Base-by-base conservation (phyloP, 2,888 invertebrate genomes). In the Strigamia maritima region DNA sequence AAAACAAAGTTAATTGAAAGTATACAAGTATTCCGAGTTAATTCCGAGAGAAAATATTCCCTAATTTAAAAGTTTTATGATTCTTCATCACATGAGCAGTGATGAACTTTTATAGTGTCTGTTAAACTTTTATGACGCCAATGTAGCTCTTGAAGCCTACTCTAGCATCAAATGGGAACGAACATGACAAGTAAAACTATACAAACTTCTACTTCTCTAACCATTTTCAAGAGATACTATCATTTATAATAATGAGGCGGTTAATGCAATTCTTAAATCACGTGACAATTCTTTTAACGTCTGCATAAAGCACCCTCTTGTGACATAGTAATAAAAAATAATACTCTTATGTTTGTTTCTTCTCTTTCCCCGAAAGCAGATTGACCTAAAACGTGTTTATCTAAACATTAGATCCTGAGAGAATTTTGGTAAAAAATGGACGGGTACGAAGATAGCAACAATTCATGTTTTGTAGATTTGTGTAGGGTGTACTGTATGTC, bases 121-220 rank as follows among this genome's bases (percentile, higher is more conserved):
- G 60, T 60, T 60, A 60, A 60, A 60, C 60, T 60, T 60, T 60
- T 60, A 60, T 60, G 60, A 60, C 60, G 60, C 60, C 60, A 60
- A 60, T 60, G 60, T 60, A 60, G 60, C 60, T 60, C 22, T 60
- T 60, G 60, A 19, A 49, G 49, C 49, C 49, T 19, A 49, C 2
- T 19, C 49, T 24, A 60, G n/a, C 60, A 60, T 60, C 60, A 60
- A 60, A 60, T 60, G 60, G 60, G 60, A 19, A 60, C 19, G 60
- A 60, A 60, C 60, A 60, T n/a, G 60, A 24, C 60, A 60, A 60
- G 60, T 19, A 19, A 60, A 60, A 60, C 60, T 60, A 24, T 24
- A 60, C 60, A 22, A 60, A 60, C n/a, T n/a, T n/a, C n/a, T n/a
- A 60, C 60, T 60, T 60, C 60, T 24, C 24, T 60, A 44, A 16